These are phyloP conservation scores for Exaiptasia diaphana DNA, from an alignment of 64 coral and sea anemone species.

Conservation along the genomic window DNA sequence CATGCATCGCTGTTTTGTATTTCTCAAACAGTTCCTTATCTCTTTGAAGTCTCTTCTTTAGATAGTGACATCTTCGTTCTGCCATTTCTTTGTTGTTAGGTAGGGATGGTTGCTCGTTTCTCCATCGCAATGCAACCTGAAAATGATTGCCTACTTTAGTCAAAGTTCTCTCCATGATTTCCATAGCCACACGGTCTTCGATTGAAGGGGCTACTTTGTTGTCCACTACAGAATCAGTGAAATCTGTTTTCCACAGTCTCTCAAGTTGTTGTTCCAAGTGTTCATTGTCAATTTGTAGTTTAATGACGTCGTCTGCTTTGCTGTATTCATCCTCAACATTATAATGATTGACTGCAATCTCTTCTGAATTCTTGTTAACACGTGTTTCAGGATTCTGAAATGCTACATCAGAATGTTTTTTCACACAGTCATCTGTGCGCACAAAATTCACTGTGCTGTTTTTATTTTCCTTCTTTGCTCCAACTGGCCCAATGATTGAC, in stretches of 20 bases:
- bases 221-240: slow-evolving; percentile 17
- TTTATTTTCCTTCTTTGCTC: background rate
- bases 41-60: slow-evolving; percentile 42
- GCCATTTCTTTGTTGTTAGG: slow-evolving; percentile 56
- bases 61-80: slow-evolving; percentile 28
- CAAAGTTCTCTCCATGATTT: slow-evolving; percentile 48
- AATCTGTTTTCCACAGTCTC: slow-evolving; percentile 53
- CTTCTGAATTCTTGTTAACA: background rate
- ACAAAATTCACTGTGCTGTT: background rate
- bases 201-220: slow-evolving; percentile 35
- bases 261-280: slow-evolving; percentile 58
- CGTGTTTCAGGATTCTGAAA: background rate
- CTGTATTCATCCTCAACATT: background rate
- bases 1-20: slow-evolving; percentile 16
- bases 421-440: background rate
- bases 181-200: slow-evolving; percentile 43
- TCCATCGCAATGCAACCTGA: slow-evolving; percentile 63
- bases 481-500: slow-evolving; percentile 47
- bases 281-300: slow-evolving; percentile 17
- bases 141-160: slow-evolving; percentile 44
- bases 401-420: background rate
- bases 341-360: background rate
- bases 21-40: slow-evolving; percentile 1
- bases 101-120: slow-evolving; percentile 41
- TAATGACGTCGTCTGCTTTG: background rate